Percentiles rank a stretch among this genome's conserved stretches.
Conservation (phyloP, 2,888 invertebrate genomes). For the Atherix ibis region DNA sequence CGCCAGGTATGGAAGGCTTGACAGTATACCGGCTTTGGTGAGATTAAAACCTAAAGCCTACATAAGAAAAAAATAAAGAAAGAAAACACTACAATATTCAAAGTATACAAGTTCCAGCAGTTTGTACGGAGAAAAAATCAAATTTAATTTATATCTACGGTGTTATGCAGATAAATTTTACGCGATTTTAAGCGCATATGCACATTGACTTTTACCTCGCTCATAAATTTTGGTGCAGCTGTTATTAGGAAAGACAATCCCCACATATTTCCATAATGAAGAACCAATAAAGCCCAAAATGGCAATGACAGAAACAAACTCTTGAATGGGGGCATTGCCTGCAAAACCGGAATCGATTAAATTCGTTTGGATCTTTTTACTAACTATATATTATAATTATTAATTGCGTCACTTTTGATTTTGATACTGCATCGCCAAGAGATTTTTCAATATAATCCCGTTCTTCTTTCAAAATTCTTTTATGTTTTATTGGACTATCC, state of each 20-base stretch:
- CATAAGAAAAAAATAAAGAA: background rate
- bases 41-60: conserved; percentile 51
- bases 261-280: conserved; percentile 65
- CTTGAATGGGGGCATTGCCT: conserved; percentile 50
- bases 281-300: conserved; percentile 46
- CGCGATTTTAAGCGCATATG: background rate
- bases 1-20: conserved; percentile 54
- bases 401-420: conserved; percentile 41
- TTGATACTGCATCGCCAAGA: conserved; percentile 39
- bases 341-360: conserved; percentile 20
- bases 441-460: conserved; percentile 45
- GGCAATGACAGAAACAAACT: conserved; percentile 47
- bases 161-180: too few relatives aligned
- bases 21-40: conserved; percentile 50
- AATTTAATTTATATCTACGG: too few relatives aligned
- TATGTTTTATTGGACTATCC: conserved; percentile 47
- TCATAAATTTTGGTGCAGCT: conserved; percentile 58
- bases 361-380: conserved; percentile 7
- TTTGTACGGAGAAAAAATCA: too few relatives aligned
- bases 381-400: too few relatives aligned
- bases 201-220: conserved; percentile 33
- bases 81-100: background rate
- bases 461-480: conserved; percentile 44
- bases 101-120: too few relatives aligned
- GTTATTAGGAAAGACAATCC: conserved; percentile 61